Evolutionary conservation across 2,797 vertebrate genomes (phyloP), one percentile per base, ranked within the genome.

Genomic region (Halcyon leucocephala): DNA sequence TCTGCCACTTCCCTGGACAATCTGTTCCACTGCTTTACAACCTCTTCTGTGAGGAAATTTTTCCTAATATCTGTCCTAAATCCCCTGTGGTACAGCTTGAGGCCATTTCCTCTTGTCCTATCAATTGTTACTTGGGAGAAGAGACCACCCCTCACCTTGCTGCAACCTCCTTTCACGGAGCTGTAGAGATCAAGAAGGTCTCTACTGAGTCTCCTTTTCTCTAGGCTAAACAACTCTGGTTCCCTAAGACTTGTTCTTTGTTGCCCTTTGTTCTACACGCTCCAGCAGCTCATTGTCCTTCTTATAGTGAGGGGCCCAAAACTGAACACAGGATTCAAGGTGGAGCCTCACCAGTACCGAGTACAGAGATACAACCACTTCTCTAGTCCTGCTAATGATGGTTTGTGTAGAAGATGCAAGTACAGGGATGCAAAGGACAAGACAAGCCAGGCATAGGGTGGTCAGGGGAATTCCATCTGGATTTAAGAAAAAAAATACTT

Each of bases 341-440:
- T 25, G 22, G 9, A 14, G 33, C 33, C 57, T 60, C 57, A 25
- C 57, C 33, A 60, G 33, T 60, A 21, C 57, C 6, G 9, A 24
- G 33, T 60, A 24, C 22, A 25, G 24, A 24, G n/a, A 33, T 24
- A 24, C 14, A 35, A 16, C 24, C n/a, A 58, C 55, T 58, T 58
- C 55, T 21, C 55, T 58, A 35, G n/a, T 35, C 55, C n/a, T 35
- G n/a, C 21, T 58, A 35, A 0, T 3, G 3, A 2, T 35, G 9
- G 29, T 46, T 82, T 39, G 5, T 65, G 1, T 13, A 19, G 69
- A 74, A 64, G 46, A 2, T 39, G n/a, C 7, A 39, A 42, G 19
- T n/a, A 42, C 62, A 60, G 39, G 31, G 44, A 11, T 52, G 33
- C 33, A 33, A 12, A 46, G 77, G 61, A 26, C 39, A 85, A 55